Conservation (phyloP, 1,140 invertebrate species). For the Ceratitis capitata region DNA sequence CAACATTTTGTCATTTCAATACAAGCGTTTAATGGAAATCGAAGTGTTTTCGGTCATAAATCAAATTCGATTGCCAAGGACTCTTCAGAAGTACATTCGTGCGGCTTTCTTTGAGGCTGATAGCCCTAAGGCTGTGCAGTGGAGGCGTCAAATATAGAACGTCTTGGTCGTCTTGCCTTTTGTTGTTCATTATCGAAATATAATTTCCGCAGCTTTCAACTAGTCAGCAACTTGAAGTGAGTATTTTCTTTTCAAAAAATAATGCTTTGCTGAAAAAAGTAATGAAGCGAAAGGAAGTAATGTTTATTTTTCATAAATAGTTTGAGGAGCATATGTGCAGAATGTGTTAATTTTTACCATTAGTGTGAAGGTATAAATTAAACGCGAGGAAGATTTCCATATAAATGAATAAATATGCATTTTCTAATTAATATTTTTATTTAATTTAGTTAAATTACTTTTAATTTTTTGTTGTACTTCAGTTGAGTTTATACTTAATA, state of each 20-base stretch:
- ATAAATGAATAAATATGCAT: too few species aligned
- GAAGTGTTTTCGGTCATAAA: neutral
- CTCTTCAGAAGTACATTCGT: neutral
- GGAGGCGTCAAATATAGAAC: slow-evolving; percentile 54
- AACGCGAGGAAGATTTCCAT: too few species aligned
- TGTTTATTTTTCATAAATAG: too few species aligned
- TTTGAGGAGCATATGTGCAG: too few species aligned
- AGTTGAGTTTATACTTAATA: too few species aligned
- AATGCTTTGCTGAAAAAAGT: neutral
- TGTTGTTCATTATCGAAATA: slow-evolving; percentile 60
- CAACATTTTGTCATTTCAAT: neutral
- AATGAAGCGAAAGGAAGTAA: neutral
- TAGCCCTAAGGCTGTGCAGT: slow-evolving; percentile 43
- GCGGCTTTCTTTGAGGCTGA: slow-evolving; percentile 28
- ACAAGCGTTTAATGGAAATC: neutral
- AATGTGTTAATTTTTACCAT: too few species aligned
- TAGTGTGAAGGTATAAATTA: too few species aligned
- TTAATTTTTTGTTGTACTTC: too few species aligned
- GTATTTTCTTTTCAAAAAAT: slow-evolving; percentile 38
- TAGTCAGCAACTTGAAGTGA: slow-evolving; percentile 63
- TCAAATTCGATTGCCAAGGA: slow-evolving; percentile 43
- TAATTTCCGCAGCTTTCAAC: slow-evolving; percentile 56
- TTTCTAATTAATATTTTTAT: too few species aligned
- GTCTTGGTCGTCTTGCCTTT: slow-evolving; percentile 52
- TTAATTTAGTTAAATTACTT: too few species aligned